Evolutionary conservation across 2,888 invertebrate genomes (phyloP), one percentile per base, ranked within the genome.

Genomic region (Tanypteryx hageni): DNA sequence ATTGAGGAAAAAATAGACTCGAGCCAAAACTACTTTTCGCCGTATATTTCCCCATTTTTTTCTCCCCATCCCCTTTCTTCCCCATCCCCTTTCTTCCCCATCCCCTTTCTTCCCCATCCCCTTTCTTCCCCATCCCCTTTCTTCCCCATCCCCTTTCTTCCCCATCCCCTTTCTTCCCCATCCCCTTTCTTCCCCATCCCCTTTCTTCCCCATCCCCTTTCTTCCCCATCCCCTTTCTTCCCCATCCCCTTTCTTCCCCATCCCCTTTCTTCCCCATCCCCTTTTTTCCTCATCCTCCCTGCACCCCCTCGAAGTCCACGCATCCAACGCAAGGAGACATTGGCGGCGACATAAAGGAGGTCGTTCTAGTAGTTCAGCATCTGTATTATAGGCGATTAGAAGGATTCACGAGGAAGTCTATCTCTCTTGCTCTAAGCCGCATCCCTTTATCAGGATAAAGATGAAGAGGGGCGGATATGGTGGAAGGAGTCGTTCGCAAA

Each of bases 351-450:
- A 27, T 76, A 27, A 76, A 76, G 22, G 76, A 3, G 22, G 27
- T 76, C 76, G 22, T 57, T n/a, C n/a, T 11, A 22, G 11, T 9
- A 85, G 11, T n/a, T n/a, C 76, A n/a, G 27, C 27, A 57, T 58
- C 22, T 58, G 85, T 58, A 57, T 85, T 22, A 85, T 22, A 57
- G 85, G 56, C 85, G 57, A 85, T 85, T 57, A 85, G 56, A 18
- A 10, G 31, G 44, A 83, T 44, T 44, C 57, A 57, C 18, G 84
- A 57, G 8, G 83, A n/a, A n/a, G 64, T n/a, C 16, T 64, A 7
- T 7, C n/a, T 64, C 64, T 64, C n/a, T n/a, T n/a, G n/a, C n/a
- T n/a, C 64, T 56, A 83, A 57, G 10, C 56, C 18, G 5, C 4
- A 18, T 64, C n/a, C 64, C 11, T n/a, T n/a, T 64, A 10, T 64